Conservation (phyloP, 2,113 vertebrate genomes). For the Lophochroa leadbeateri region DNA sequence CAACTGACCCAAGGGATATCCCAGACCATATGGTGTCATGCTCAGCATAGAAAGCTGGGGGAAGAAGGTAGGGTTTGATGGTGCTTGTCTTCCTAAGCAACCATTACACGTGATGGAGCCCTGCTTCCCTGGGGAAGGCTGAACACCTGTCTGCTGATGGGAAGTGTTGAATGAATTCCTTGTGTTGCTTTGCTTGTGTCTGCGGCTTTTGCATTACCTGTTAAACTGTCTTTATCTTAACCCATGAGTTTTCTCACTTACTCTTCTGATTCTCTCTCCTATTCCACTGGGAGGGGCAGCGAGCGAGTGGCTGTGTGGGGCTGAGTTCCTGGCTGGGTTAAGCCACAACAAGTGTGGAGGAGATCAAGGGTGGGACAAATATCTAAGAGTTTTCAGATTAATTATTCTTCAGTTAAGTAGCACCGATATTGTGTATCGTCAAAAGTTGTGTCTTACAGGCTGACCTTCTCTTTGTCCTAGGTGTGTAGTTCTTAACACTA, state of each 20-base stretch:
- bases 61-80: background rate
- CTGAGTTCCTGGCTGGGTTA: background rate
- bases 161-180: background rate
- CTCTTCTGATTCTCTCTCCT: background rate
- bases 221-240: background rate
- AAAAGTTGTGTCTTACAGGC: background rate
- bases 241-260: background rate
- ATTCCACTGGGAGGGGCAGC: background rate
- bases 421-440: background rate
- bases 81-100: background rate
- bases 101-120: fast-evolving
- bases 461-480: background rate
- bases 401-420: background rate
- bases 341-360: background rate
- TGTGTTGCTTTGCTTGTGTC: background rate
- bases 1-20: no score
- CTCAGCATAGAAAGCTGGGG: background rate
- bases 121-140: background rate
- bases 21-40: background rate
- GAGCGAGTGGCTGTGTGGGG: fast-evolving
- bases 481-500: background rate
- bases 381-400: background rate
- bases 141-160: background rate
- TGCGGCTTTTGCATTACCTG: background rate
- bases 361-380: background rate